Conservation (phyloP, 2,113 vertebrate species). For the Xiphias gladius region DNA sequence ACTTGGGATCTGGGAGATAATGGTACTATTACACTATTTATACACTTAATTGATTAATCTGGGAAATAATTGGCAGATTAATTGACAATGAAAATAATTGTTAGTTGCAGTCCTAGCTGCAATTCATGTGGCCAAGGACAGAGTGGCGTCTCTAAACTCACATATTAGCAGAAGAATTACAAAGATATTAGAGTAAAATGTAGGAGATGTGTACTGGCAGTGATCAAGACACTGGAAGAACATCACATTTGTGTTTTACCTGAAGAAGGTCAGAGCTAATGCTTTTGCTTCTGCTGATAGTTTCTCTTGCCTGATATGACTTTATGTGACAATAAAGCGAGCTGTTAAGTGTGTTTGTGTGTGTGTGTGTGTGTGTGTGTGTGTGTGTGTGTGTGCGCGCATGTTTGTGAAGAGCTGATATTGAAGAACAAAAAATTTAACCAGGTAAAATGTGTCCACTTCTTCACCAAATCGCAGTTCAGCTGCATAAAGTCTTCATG, state of each 20-base stretch:
- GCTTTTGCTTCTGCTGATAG: constrained; percentile 50
- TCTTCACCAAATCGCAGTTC: constrained; percentile 31
- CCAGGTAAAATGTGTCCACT: constrained; percentile 22
- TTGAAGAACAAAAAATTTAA: constrained; percentile 23
- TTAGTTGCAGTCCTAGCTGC: not conserved
- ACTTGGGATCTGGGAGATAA: not conserved
- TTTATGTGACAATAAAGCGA: constrained; percentile 52
- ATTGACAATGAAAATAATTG: not conserved
- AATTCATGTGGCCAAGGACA: constrained; percentile 7
- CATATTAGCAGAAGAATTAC: not conserved
- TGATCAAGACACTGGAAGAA: constrained; percentile 25
- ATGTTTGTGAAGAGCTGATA: constrained; percentile 2
- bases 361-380: constrained; percentile 5
- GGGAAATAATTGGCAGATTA: not conserved
- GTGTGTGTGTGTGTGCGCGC: not conserved
- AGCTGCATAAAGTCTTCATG: constrained; percentile 55
- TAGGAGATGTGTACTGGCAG: constrained; percentile 10
- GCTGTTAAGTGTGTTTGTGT: not conserved
- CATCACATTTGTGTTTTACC: constrained; percentile 45
- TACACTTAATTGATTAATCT: not conserved
- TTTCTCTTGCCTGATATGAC: constrained; percentile 25
- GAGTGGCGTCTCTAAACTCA: not conserved
- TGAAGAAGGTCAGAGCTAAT: constrained; percentile 62
- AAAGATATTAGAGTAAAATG: constrained; percentile 11
- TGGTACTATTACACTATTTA: not conserved